Base-by-base conservation (phyloP, 1,140 invertebrate species). In the Arctopsyche grandis region DNA sequence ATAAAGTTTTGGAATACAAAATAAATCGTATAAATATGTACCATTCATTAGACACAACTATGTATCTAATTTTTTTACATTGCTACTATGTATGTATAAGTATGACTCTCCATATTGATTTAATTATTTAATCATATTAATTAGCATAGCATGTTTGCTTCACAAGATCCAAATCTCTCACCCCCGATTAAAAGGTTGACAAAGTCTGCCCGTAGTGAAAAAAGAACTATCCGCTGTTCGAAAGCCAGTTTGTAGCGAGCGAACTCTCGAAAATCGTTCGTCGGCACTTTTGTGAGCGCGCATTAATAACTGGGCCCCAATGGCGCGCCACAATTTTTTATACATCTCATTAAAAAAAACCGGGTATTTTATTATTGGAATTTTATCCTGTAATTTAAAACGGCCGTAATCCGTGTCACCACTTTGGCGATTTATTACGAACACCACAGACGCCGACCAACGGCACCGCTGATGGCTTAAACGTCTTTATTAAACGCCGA, bases 341-440 rank as follows among this genome's bases (percentile, higher is more conserved):
- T 77, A 81, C 77, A 77, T 82, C 81, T 82, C 81, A 82, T 81
- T 81, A 82, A 81, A 79, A 82, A 78, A 78, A 82, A 81, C 81
- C 75, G 79, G 81, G 21, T 60, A 60, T 19, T 60, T 9, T 21
- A 21, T 24, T 66, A 78, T 82, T 81, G 81, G 79, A 78, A 78
- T 79, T 82, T 82, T 70, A 82, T 82, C 79, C 81, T 77, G 79
- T 82, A 82, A 82, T 82, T 82, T 82, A 82, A 82, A 82, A 75
- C 81, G 78, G 79, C 81, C 81, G 80, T 81, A 81, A 81, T 82
- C 79, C 79, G 74, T 82, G 81, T 82, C 81, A 82, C 81, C 81
- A 82, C 81, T 82, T 78, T 77, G 74, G 79, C 81, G 81, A 82
- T 82, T 82, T 82, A 82, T 80, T 82, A 80, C 77, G 78, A 75